phyloP scores from a whole-genome alignment of 2,888 invertebrate species.

The Dryocosmus kuriphilus region DNA sequence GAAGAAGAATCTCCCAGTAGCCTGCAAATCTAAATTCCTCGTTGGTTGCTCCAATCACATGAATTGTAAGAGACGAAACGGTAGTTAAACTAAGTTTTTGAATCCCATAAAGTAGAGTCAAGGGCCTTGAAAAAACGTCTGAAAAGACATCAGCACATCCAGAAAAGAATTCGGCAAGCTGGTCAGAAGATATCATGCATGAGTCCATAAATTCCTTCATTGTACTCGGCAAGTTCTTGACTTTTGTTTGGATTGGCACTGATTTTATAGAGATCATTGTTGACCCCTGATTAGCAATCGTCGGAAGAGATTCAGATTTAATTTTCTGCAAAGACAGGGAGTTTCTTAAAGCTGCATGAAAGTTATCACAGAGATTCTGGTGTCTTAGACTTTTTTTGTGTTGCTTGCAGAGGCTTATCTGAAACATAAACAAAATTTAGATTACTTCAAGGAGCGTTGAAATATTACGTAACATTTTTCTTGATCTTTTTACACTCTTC shows the following conservation, averaged over 20 bases:
- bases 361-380: not conserved
- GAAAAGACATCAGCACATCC: conserved; percentile 41
- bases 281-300: not conserved
- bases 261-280: not conserved
- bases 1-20: conserved; percentile 72
- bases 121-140: conserved; percentile 67
- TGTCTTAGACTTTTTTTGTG: conserved; percentile 1
- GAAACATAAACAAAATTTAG: not conserved
- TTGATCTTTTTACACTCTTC: too few species aligned
- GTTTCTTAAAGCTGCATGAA: not conserved
- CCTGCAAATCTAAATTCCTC: conserved; percentile 65
- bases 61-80: conserved; percentile 59
- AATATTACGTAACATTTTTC: too few species aligned
- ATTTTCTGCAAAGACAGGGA: not conserved
- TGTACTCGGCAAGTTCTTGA: not conserved
- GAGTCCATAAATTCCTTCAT: not conserved
- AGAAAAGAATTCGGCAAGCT: not conserved
- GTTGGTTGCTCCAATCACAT: conserved; percentile 72
- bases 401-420: conserved; percentile 19
- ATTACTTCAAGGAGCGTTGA: too few species aligned
- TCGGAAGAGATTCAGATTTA: not conserved
- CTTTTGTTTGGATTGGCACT: not conserved
- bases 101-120: conserved; percentile 66
- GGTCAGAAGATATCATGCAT: not conserved
- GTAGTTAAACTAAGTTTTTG: conserved; percentile 56